Conservation (phyloP, 2,888 invertebrate genomes). For the Drosophila villosipedis region DNA sequence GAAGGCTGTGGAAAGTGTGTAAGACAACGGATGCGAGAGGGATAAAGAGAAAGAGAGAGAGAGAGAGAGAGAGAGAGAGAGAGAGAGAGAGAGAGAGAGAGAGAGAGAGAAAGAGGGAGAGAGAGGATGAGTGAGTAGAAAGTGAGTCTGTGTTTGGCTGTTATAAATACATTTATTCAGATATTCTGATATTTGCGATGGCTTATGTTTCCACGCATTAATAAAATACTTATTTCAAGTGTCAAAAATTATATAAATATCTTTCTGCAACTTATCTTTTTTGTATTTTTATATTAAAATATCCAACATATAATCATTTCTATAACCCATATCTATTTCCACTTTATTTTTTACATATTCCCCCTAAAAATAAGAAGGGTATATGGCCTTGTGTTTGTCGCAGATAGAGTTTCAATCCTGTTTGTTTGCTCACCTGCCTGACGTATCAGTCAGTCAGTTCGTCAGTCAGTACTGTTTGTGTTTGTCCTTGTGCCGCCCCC, state of each 20-base stretch:
- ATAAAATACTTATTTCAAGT: not conserved
- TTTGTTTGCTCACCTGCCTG: conserved; percentile 55
- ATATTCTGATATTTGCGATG: not conserved
- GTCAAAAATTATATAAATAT: not conserved
- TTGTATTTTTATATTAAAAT: not conserved
- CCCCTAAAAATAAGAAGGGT: conserved; percentile 9
- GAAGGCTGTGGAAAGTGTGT: conserved; percentile 22
- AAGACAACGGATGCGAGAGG: conserved; percentile 10
- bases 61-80: not conserved
- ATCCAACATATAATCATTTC: not conserved
- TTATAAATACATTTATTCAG: not conserved
- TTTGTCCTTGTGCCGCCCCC: conserved; percentile 46
- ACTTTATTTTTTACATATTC: not conserved
- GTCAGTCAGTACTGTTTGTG: conserved; percentile 45
- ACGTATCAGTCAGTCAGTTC: conserved; percentile 45
- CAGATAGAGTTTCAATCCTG: conserved; percentile 59
- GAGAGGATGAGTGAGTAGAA: not conserved
- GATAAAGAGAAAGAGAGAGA: no score
- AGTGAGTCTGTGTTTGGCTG: not conserved
- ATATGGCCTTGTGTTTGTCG: conserved; percentile 5
- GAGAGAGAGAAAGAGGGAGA: not conserved
- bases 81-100: no score
- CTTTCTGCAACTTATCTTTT: not conserved
- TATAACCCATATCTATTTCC: conserved; percentile 3
- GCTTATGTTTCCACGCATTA: not conserved